Percentiles rank a stretch among this genome's conserved stretches.
phyloP scores from a whole-genome alignment of 1,140 invertebrate genomes.

The Wiebesia pumilae region DNA sequence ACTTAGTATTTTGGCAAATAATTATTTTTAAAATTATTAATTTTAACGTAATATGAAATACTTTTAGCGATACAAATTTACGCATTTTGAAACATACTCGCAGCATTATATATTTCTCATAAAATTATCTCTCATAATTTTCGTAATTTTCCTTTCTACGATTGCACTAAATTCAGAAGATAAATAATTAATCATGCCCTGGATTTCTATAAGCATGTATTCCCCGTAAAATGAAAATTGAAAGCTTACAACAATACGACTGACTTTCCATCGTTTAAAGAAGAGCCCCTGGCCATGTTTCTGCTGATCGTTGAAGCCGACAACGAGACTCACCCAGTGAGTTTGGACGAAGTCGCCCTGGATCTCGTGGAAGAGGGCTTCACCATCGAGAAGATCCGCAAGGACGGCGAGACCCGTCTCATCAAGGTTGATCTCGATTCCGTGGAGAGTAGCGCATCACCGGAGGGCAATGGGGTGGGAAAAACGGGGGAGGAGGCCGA shows the following conservation, averaged over 20 bases:
- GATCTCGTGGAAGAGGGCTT: constrained; percentile 66
- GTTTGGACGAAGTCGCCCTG: constrained; percentile 66
- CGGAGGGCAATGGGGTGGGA: background rate
- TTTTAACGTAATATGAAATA: too few species aligned
- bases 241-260: background rate
- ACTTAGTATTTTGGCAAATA: too few species aligned
- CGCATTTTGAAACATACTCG: too few species aligned
- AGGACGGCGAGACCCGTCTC: constrained; percentile 60
- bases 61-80: too few species aligned
- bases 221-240: background rate
- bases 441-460: constrained; percentile 52
- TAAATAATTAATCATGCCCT: too few species aligned
- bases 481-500: background rate
- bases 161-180: too few species aligned
- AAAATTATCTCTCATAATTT: too few species aligned
- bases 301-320: constrained; percentile 65
- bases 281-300: constrained; percentile 67
- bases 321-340: constrained; percentile 59
- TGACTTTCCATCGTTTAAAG: constrained; percentile 54
- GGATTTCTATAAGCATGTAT: too few species aligned
- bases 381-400: constrained; percentile 63
- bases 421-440: constrained; percentile 65
- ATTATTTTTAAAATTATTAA: too few species aligned
- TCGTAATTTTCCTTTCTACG: too few species aligned
- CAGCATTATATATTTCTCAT: too few species aligned